Evolutionary conservation across 2,888 invertebrate genomes (phyloP).

Genomic region (Dicyrtoma fusca): DNA sequence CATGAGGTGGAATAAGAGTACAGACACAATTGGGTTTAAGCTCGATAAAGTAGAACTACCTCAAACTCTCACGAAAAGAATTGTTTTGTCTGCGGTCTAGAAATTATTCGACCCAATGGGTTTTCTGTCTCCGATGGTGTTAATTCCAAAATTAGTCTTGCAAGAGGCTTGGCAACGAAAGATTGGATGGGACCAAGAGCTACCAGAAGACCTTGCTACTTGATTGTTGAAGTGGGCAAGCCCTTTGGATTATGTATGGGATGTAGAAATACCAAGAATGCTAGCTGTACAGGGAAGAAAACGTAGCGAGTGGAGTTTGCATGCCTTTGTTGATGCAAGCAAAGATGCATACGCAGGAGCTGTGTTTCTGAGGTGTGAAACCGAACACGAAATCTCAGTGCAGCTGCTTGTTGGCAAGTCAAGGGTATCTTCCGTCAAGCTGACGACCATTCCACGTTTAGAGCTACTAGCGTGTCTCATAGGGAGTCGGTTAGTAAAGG

Average conservation of each 20-base stretch:
- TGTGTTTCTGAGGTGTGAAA: no score
- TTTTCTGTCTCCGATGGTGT: neutral
- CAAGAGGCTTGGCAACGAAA: neutral
- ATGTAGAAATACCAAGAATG: conserved; percentile 41
- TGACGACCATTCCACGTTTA: no score
- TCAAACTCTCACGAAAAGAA: neutral
- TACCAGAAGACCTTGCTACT: conserved; percentile 25
- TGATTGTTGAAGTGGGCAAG: conserved; percentile 13
- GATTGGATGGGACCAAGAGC: neutral
- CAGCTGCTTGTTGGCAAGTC: no score
- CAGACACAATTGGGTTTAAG: neutral
- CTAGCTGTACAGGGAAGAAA: conserved; percentile 44
- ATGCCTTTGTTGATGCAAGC: no score
- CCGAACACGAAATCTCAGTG: no score
- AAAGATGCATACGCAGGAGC: no score
- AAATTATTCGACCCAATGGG: conserved; percentile 13
- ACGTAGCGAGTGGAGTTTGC: conserved; percentile 51
- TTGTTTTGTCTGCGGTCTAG: neutral
- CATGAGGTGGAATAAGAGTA: neutral
- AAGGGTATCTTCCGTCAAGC: no score
- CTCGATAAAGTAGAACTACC: neutral
- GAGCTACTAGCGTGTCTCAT: no score
- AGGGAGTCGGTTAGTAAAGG: no score
- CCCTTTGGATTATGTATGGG: conserved; percentile 42
- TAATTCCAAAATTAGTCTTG: neutral